Percentiles rank a stretch among this genome's conserved stretches.
These are phyloP conservation scores for Pelosia muscerda DNA, from an alignment of 2,888 invertebrate species.

Conservation along the genomic window DNA sequence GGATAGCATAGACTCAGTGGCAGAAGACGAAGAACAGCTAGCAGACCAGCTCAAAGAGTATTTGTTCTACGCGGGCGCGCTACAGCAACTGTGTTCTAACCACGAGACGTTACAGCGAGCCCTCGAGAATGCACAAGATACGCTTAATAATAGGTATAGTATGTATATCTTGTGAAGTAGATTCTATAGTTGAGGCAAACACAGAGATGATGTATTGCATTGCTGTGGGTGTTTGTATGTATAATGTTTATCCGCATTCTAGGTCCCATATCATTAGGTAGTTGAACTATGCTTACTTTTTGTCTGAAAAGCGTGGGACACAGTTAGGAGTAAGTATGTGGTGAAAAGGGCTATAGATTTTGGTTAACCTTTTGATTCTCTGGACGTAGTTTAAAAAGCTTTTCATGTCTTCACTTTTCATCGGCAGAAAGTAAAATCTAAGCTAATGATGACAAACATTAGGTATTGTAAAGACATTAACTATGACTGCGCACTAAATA, in stretches of 20 bases:
- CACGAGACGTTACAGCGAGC: conserved; percentile 91
- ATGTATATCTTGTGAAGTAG: not conserved
- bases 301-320: no score
- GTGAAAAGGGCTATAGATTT: not conserved
- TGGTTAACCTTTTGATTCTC: not conserved
- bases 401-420: not conserved
- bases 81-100: conserved; percentile 91
- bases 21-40: conserved; percentile 94
- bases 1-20: conserved; percentile 90
- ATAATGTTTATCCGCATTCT: no score
- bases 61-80: conserved; percentile 91
- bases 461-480: no score
- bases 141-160: conserved; percentile 81
- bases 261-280: no score
- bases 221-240: no score
- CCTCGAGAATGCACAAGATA: conserved; percentile 90
- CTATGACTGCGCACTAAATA: not conserved
- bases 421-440: not conserved
- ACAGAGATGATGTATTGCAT: no score
- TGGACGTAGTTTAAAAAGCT: not conserved
- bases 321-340: no score
- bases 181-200: no score
- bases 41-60: conserved; percentile 95
- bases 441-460: not conserved
- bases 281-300: no score